These are phyloP conservation scores for Aplocera efformata DNA, from an alignment of 2,888 invertebrate genomes.

Conservation along the genomic window DNA sequence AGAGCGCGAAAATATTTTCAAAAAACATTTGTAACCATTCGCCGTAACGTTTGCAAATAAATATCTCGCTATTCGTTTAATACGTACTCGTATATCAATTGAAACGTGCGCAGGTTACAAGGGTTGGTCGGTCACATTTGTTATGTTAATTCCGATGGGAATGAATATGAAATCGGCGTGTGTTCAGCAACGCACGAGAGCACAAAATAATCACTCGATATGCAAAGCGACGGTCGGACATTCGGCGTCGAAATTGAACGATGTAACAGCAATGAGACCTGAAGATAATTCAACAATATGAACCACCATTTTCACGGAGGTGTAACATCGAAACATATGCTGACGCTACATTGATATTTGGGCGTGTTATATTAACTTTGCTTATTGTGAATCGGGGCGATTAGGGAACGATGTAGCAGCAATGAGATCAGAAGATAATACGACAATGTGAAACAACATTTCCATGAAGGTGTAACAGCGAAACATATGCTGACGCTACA, in stretches of 20 bases:
- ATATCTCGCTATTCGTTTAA: constrained; percentile 16
- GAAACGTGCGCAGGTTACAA: constrained; percentile 21
- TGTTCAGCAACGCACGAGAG: constrained; percentile 40
- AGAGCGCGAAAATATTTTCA: constrained; percentile 4
- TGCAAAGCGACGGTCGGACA: constrained; percentile 48
- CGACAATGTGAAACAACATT: too few relatives aligned
- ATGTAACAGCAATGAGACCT: constrained; percentile 3
- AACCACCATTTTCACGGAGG: too few relatives aligned
- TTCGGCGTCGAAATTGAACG: constrained; percentile 7
- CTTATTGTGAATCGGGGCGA: too few relatives aligned
- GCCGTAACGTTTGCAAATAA: constrained; percentile 9
- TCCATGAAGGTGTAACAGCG: too few relatives aligned
- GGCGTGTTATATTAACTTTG: too few relatives aligned
- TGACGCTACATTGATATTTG: too few relatives aligned
- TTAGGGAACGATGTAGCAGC: too few relatives aligned
- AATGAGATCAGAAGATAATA: too few relatives aligned
- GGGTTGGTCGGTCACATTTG: constrained; percentile 31
- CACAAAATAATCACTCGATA: constrained; percentile 64
- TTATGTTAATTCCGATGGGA: constrained; percentile 46
- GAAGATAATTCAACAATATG: not conserved
- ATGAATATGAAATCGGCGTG: constrained; percentile 55
- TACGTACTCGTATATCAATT: constrained; percentile 23
- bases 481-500: too few relatives aligned
- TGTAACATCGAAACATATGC: too few relatives aligned
- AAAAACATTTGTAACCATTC: constrained; percentile 2